These are phyloP conservation scores for Sebastes diaconus DNA, from an alignment of 2,797 vertebrate genomes.

Conservation along the genomic window DNA sequence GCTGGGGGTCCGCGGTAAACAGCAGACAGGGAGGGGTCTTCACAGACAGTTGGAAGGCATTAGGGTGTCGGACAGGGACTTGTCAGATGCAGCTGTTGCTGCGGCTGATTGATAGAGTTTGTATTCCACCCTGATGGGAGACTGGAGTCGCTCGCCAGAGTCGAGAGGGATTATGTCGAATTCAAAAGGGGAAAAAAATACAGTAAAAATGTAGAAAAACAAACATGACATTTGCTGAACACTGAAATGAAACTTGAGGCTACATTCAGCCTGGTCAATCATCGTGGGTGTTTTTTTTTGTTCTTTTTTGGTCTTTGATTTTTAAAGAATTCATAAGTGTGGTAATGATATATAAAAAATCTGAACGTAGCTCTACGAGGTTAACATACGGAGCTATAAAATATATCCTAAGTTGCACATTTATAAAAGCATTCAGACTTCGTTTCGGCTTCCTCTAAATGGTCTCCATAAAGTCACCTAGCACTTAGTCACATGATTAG, in stretches of 20 bases:
- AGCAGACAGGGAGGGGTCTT: conserved; percentile 87
- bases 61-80: conserved; percentile 92
- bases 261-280: conserved; percentile 27
- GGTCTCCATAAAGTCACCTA: conserved; percentile 36
- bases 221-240: conserved; percentile 28
- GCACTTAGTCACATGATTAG: conserved; percentile 53
- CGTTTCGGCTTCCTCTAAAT: conserved; percentile 24
- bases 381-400: conserved; percentile 70
- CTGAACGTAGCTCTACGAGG: conserved; percentile 46
- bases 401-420: conserved; percentile 65
- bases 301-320: conserved; percentile 54
- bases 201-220: conserved; percentile 17
- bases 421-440: conserved; percentile 67
- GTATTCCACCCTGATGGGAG: conserved; percentile 85
- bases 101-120: conserved; percentile 96
- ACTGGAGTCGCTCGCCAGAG: conserved; percentile 44
- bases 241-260: conserved; percentile 32
- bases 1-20: conserved; percentile 61
- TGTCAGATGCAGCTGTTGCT: conserved; percentile 97
- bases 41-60: conserved; percentile 93
- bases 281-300: background rate
- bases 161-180: conserved; percentile 46
- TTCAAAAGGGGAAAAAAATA: conserved; percentile 19
- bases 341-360: conserved; percentile 60
- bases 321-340: conserved; percentile 30